These are phyloP conservation scores for Myrmecobius fasciatus DNA, from an alignment of 2,113 vertebrate genomes.

Conservation along the genomic window DNA sequence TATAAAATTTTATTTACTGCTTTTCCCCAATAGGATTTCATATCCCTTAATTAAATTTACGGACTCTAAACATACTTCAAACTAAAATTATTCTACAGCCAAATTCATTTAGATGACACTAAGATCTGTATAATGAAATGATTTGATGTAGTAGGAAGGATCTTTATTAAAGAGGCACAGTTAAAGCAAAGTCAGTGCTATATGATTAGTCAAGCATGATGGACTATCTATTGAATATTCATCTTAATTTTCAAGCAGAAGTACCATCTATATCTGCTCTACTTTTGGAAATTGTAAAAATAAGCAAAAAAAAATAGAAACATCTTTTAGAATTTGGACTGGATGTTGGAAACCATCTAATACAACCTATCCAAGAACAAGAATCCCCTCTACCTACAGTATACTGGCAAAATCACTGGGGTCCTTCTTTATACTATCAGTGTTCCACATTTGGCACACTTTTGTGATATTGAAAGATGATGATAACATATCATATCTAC, in stretches of 20 bases:
- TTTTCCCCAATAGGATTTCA: background rate
- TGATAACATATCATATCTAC: background rate
- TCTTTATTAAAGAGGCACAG: background rate
- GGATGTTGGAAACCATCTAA: background rate
- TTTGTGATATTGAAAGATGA: background rate
- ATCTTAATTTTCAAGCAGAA: background rate
- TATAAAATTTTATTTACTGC: background rate
- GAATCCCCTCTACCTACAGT: background rate
- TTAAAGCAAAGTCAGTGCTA: background rate
- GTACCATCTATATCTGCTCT: background rate
- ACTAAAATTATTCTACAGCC: background rate
- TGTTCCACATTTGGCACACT: background rate
- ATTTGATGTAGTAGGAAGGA: background rate
- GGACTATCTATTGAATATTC: background rate
- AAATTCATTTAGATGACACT: background rate
- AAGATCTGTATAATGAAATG: background rate
- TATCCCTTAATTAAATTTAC: background rate
- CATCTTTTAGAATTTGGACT: background rate
- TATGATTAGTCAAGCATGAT: background rate
- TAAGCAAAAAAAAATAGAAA: background rate
- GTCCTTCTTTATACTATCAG: background rate
- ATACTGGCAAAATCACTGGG: background rate
- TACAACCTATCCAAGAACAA: background rate
- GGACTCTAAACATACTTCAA: background rate
- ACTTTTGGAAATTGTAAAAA: background rate